Evolutionary conservation across 2,888 invertebrate genomes (phyloP), one percentile per base, ranked within the genome.

Genomic region (Rosalia funebris): DNA sequence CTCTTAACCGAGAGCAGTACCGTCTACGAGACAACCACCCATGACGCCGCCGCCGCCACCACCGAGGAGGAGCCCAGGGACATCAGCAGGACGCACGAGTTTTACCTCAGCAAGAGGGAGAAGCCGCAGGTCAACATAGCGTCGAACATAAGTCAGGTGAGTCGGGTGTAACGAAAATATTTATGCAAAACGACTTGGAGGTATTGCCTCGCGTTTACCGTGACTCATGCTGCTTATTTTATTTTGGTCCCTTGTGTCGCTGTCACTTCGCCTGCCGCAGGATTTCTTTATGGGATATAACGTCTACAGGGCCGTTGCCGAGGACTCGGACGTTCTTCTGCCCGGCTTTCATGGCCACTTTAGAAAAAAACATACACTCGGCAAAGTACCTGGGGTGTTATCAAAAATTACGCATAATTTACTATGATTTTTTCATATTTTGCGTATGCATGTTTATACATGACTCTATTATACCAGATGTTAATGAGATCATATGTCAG

Each of bases 1-100:
- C 67, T 63, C 10, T 65, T 66, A 11, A 66, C 70, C n/a, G 75
- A 75, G 37, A 72, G 68, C 5, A 77, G 76, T 59, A 76, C 86
- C 44, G 83, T 84, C 57, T 83, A 83, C 70, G 87, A 86, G 68
- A 84, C 85, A 46, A 86, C 86, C 62, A 82, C 84, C 79, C 75
- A 84, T 82, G 74, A 85, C 82, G 70, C 84, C 82, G 76, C 83
- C 79, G 68, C 84, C 82, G 68, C 84, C 82, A 74, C 79, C 78
- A 75, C 84, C 77, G 78, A 79, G 71, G 73, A 79, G 72, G 73
- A 83, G 75, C 71, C 83, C 73, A 79, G 85, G 82, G 74, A 86
- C 81, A 75, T 85, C 83, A 76, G 85, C 82, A 77, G 83, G 82
- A 75, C 77, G 57, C 76, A 79, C 70, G 77, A 81, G 47, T 84